phyloP scores from a whole-genome alignment of 2,888 invertebrate genomes.

The Sinelater perroti region DNA sequence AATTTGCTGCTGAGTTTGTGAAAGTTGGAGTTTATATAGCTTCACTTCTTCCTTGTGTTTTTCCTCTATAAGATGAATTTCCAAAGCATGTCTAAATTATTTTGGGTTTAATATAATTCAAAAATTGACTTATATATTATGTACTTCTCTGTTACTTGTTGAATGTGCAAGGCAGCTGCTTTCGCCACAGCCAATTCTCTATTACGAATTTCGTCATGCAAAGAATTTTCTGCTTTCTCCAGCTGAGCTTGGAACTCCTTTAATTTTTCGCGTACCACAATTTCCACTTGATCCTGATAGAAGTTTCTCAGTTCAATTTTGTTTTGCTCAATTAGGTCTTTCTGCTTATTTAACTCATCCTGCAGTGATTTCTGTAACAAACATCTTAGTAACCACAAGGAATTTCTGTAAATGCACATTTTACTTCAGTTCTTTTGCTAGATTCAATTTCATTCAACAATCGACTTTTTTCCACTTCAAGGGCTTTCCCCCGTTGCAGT shows the following conservation, averaged over 20 bases:
- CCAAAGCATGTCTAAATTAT: constrained; percentile 71
- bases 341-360: constrained; percentile 57
- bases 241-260: constrained; percentile 80
- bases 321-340: constrained; percentile 68
- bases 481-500: constrained; percentile 42
- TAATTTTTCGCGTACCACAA: constrained; percentile 77
- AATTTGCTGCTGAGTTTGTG: constrained; percentile 75
- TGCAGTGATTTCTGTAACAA: constrained; percentile 59
- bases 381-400: background rate
- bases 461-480: constrained; percentile 55
- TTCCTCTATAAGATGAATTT: constrained; percentile 79
- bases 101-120: background rate
- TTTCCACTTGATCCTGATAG: constrained; percentile 83
- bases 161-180: constrained; percentile 76
- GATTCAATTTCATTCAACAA: constrained; percentile 53
- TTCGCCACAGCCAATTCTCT: constrained; percentile 74
- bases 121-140: constrained; percentile 25
- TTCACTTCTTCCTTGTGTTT: constrained; percentile 82
- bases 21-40: constrained; percentile 74
- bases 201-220: constrained; percentile 70
- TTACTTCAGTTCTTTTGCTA: constrained; percentile 55
- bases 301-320: constrained; percentile 75
- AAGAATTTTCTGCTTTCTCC: constrained; percentile 72
- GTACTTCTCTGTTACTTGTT: constrained; percentile 74
- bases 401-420: constrained; percentile 13